phyloP scores from a whole-genome alignment of 1,140 invertebrate species.

The Holcopasites calliopsidis region DNA sequence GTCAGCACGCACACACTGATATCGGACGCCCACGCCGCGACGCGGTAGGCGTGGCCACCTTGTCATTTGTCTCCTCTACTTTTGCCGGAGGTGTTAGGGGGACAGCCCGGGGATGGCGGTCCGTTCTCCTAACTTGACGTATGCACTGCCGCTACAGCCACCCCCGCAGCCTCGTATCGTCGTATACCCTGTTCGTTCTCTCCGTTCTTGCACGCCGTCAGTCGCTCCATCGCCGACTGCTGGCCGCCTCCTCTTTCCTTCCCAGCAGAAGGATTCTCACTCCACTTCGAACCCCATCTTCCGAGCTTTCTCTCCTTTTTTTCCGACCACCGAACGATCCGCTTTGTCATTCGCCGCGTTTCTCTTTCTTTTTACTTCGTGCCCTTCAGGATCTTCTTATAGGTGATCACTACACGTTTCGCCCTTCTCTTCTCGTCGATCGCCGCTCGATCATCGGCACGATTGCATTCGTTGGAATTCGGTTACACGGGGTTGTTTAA shows the following conservation, averaged over 20 bases:
- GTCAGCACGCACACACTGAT: conserved; percentile 65
- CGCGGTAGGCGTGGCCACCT: conserved; percentile 72
- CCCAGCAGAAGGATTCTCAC: not conserved
- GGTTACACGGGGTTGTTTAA: no score
- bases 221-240: conserved; percentile 29
- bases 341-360: conserved; percentile 32
- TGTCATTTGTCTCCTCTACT: conserved; percentile 74
- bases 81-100: conserved; percentile 62
- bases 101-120: conserved; percentile 67
- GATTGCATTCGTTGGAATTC: no score
- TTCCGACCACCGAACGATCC: conserved; percentile 9
- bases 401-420: not conserved
- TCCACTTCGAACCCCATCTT: not conserved
- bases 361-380: not conserved
- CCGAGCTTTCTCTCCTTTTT: conserved; percentile 25
- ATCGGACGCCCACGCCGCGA: conserved; percentile 69
- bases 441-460: no score
- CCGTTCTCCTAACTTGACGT: conserved; percentile 63
- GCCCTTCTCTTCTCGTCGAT: conserved; percentile 24
- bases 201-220: not conserved
- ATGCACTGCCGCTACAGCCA: conserved; percentile 69
- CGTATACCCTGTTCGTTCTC: conserved; percentile 44
- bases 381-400: not conserved
- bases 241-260: not conserved
- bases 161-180: conserved; percentile 47